These are phyloP conservation scores for Coilia nasus DNA, from an alignment of 2,797 vertebrate genomes.

Conservation along the genomic window DNA sequence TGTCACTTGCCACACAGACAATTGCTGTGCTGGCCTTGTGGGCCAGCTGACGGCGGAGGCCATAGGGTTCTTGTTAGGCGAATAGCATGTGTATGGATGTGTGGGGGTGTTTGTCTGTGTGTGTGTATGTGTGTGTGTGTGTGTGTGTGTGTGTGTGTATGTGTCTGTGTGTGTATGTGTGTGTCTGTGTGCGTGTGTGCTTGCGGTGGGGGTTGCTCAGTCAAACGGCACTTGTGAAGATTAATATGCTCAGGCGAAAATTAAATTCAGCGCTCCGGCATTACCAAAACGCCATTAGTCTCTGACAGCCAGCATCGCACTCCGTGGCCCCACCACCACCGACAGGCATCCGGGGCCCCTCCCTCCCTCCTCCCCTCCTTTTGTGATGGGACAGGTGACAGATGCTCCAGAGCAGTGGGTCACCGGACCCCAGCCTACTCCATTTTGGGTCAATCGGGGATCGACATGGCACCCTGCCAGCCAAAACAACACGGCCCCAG, in stretches of 20 bases:
- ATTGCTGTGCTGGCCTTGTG: conserved; percentile 54
- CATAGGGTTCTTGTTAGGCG: conserved; percentile 50
- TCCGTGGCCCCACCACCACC: conserved; percentile 41
- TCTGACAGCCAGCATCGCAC: conserved; percentile 73
- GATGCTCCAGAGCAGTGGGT: conserved; percentile 42
- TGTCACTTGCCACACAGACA: conserved; percentile 59
- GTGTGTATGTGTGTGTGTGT: conserved; percentile 42
- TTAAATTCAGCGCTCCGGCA: conserved; percentile 77
- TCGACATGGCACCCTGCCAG: conserved; percentile 9
- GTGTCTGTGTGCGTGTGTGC: conserved; percentile 37
- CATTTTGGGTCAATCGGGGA: conserved; percentile 15
- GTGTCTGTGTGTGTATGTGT: conserved; percentile 32
- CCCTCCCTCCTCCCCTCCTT: conserved; percentile 53
- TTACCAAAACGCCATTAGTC: conserved; percentile 79
- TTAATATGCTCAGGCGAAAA: conserved; percentile 74
- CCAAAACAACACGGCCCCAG: background rate
- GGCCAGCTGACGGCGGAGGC: conserved; percentile 48
- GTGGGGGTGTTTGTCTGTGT: background rate
- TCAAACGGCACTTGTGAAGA: conserved; percentile 75
- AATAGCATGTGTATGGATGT: conserved; percentile 28
- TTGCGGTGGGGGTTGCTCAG: conserved; percentile 47
- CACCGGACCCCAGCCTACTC: conserved; percentile 13
- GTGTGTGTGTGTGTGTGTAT: conserved; percentile 37
- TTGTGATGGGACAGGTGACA: conserved; percentile 53
- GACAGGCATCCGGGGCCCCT: background rate